Evolutionary conservation across 2,113 vertebrate genomes (phyloP).

Genomic region (Petromus typicus): DNA sequence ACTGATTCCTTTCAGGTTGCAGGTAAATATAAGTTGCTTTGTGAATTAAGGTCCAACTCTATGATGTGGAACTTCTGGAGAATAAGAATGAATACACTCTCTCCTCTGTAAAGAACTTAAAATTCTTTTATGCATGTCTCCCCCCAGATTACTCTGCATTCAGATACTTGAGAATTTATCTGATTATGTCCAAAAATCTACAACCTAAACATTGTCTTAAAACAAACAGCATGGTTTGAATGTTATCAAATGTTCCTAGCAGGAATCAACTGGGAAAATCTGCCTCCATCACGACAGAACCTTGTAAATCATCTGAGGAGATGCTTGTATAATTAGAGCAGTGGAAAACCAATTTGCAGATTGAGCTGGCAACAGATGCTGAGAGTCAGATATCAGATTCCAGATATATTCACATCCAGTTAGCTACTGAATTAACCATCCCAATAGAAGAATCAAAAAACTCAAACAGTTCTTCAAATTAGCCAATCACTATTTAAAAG

Average conservation of each 20-base stretch:
- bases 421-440: constrained; percentile 34
- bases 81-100: not conserved
- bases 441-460: not conserved
- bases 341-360: not conserved
- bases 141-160: not conserved
- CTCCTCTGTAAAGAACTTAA: not conserved
- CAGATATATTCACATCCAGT: not conserved
- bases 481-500: not conserved
- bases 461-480: constrained; percentile 31
- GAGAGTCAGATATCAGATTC: constrained; percentile 34
- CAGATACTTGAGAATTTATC: not conserved
- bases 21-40: not conserved
- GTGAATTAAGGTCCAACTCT: not conserved
- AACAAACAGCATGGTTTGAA: not conserved
- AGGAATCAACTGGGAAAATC: not conserved
- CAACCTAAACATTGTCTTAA: not conserved
- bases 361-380: not conserved
- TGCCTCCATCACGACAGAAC: not conserved
- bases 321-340: not conserved
- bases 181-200: not conserved
- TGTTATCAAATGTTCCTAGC: not conserved
- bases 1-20: not conserved
- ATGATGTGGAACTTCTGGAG: not conserved
- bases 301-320: not conserved
- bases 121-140: not conserved